Evolutionary conservation across 2,113 vertebrate genomes (phyloP).

Genomic region (Oryzias javanicus): DNA sequence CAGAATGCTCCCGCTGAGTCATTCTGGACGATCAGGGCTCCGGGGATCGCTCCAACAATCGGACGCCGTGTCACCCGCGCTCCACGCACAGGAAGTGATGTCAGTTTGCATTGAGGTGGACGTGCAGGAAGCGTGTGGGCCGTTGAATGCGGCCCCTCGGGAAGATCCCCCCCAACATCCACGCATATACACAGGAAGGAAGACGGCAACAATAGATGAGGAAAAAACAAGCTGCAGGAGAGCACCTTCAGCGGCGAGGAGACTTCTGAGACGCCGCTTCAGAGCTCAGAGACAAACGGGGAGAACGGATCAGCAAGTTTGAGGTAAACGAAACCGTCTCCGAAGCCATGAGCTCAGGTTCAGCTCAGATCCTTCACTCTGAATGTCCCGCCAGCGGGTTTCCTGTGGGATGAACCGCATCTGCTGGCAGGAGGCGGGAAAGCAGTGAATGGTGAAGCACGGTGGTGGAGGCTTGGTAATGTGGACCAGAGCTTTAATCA

Average conservation of each 20-base stretch:
- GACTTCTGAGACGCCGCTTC: background rate
- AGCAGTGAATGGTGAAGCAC: background rate
- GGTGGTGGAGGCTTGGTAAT: no score
- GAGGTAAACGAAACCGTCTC: no score
- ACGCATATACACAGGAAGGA: conserved; percentile 51
- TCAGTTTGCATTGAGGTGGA: conserved; percentile 7
- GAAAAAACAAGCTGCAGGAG: conserved; percentile 47
- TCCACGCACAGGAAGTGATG: conserved; percentile 40
- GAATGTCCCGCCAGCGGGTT: no score
- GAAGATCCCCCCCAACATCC: conserved; percentile 5
- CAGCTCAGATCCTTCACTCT: no score
- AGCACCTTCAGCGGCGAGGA: conserved; percentile 21
- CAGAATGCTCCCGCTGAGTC: no score
- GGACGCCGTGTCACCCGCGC: background rate
- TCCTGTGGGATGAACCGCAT: no score
- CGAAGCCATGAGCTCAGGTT: no score
- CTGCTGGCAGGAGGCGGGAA: background rate
- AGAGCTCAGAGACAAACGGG: background rate
- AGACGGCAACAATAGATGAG: conserved; percentile 57
- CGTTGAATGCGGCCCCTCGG: conserved; percentile 16
- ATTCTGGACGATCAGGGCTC: no score
- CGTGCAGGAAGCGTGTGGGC: conserved; percentile 50
- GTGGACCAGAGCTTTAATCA: no score
- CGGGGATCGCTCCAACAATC: no score
- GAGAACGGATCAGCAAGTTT: no score